These are phyloP conservation scores for Troides oblongomaculatus DNA, from an alignment of 2,888 invertebrate species.

Conservation along the genomic window DNA sequence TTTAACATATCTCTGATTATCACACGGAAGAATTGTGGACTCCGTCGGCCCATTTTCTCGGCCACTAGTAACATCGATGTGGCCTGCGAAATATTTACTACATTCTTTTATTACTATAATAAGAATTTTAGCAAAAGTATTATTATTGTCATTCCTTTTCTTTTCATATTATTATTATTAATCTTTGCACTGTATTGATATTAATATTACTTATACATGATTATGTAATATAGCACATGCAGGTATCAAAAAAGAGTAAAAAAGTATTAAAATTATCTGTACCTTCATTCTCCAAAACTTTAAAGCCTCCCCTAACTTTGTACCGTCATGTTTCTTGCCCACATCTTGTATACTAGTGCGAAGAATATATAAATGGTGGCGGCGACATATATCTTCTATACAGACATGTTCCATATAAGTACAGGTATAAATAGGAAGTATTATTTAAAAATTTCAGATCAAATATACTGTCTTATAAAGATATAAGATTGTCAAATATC, in stretches of 20 bases:
- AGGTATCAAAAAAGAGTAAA: background rate
- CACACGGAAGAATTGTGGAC: background rate
- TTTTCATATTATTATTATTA: no score
- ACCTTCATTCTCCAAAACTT: slow-evolving; percentile 27
- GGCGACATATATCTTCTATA: slow-evolving; percentile 24
- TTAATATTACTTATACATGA: no score
- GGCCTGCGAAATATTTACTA: slow-evolving; percentile 9
- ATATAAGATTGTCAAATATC: no score
- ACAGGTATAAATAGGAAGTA: no score
- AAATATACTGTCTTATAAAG: no score
- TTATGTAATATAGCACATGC: no score
- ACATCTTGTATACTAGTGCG: slow-evolving; percentile 25
- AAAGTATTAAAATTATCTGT: background rate
- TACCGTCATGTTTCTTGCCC: slow-evolving; percentile 14
- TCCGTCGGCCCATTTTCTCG: slow-evolving; percentile 23
- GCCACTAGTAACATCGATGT: slow-evolving; percentile 24
- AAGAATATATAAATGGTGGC: slow-evolving; percentile 24
- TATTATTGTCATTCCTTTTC: no score
- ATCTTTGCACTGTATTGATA: no score
- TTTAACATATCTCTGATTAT: slow-evolving; percentile 23
- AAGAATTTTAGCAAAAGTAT: background rate
- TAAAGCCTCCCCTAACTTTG: slow-evolving; percentile 10
- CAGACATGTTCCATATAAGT: background rate
- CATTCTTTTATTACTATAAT: background rate
- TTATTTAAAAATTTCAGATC: no score